Conservation (phyloP, 2,113 vertebrate genomes). For the Poecilia latipinna region DNA sequence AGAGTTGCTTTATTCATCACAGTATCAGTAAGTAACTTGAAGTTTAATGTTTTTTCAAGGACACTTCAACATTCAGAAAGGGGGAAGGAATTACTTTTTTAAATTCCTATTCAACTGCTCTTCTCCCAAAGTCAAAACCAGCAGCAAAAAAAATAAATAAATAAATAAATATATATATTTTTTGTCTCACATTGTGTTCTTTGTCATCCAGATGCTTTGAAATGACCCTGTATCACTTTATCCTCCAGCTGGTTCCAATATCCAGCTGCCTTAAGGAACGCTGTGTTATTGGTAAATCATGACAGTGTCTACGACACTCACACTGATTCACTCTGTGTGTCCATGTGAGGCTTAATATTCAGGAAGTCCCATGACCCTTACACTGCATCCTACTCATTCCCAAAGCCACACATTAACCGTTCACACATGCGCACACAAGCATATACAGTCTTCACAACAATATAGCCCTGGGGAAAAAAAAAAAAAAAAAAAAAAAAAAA, state of each 20-base stretch:
- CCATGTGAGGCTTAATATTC: conserved; percentile 54
- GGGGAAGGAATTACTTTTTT: not conserved
- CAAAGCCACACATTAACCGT: conserved; percentile 33
- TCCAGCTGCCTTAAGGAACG: conserved; percentile 24
- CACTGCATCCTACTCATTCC: conserved; percentile 41
- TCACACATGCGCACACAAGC: conserved; percentile 24
- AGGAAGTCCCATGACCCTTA: conserved; percentile 76
- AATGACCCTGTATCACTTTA: conserved; percentile 24
- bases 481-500: conserved; percentile 54
- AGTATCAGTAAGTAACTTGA: not conserved
- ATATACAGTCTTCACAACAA: conserved; percentile 35
- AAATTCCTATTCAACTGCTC: not conserved
- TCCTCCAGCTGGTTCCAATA: conserved; percentile 47
- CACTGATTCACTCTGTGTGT: conserved; percentile 20
- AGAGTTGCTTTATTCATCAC: not conserved
- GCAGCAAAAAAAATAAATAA: not conserved
- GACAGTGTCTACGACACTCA: conserved; percentile 24
- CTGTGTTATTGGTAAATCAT: conserved; percentile 43
- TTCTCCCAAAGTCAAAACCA: not conserved
- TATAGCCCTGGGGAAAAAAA: conserved; percentile 65
- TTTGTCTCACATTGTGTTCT: not conserved
- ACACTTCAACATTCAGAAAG: not conserved
- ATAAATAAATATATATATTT: not conserved
- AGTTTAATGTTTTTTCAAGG: not conserved
- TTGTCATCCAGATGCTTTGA: conserved; percentile 23